Base-by-base conservation (phyloP, 2,113 vertebrate species). In the Pontoporia blainvillei region DNA sequence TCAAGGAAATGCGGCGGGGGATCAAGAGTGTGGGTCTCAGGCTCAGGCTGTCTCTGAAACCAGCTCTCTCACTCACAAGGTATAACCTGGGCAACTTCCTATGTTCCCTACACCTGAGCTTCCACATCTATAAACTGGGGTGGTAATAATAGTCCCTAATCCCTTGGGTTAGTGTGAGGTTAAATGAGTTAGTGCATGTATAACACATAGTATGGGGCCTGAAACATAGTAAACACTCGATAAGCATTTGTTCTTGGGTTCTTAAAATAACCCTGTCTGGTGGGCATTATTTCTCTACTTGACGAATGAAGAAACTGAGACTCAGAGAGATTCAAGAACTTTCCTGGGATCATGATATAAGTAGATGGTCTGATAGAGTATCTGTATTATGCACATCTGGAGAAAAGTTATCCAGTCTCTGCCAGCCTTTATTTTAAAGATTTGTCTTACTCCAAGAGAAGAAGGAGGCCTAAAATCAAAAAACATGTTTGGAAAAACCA, bases 1-100 rank as follows among this genome's bases (percentile, higher is more conserved):
- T 17, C 3, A 9, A 13, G 44, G 21, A 5, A 8, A 3, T 4
- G 7, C 66, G 2, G 0, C 1, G 1, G 17, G 15, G 29, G 18
- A 4, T 2, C 8, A 27, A 31, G 10, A 10, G 3, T 23, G 11
- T 17, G 61, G 31, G 3, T 10, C 71, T 17, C 49, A 18, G 72
- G n/a, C 72, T 93, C 18, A 66, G 29, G 44, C 23, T 9, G 15
- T 17, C 34, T 61, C 1, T 1, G 27, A 14, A 8, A 14, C 27
- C 49, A 39, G 64, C 31, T 49, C 46, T 71, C 10, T 9, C 9
- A 36, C 1, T 31, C 14, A 25, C 61, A 4, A 39, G 31, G 23
- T 41, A 4, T 0, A 17, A 39, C 15, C 34, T 17, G 69, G 54
- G 11, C 18, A 18, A 31, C 39, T 44, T 52, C 54, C 25, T 46